Percentiles rank a stretch among this genome's conserved stretches.
Evolutionary conservation across 2,888 invertebrate species (phyloP).

Genomic region (Rhynchonema sp.): DNA sequence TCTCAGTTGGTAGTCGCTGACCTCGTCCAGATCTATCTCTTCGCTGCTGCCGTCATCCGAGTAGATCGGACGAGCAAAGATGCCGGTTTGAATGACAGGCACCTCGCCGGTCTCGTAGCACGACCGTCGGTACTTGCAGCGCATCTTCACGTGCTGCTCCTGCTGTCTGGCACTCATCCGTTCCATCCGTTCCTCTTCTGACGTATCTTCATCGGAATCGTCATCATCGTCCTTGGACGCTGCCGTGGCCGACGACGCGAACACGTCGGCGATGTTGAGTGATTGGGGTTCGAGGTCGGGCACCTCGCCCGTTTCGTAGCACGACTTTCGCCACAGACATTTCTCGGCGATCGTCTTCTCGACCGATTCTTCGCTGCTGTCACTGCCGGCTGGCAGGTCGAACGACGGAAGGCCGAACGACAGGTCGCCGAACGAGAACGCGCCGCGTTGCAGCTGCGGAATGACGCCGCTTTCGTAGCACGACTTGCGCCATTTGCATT

Average conservation of each 20-base stretch:
- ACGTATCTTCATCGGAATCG: no score
- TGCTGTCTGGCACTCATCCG: no score
- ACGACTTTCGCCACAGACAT: conserved; percentile 18
- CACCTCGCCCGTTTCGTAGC: conserved; percentile 15
- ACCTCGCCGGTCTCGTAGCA: conserved; percentile 16
- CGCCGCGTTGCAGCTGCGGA: no score
- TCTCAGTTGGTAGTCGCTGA: not conserved
- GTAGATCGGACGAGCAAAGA: not conserved
- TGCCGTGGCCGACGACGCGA: no score
- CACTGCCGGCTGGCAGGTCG: not conserved
- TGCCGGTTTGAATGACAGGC: not conserved
- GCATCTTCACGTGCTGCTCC: no score
- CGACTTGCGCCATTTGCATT: conserved; percentile 18
- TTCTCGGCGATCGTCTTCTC: conserved; percentile 7
- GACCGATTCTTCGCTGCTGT: no score
- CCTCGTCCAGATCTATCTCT: not conserved
- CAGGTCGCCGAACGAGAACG: no score
- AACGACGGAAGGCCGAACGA: not conserved
- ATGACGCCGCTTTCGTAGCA: conserved; percentile 18
- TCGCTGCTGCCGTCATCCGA: conserved; percentile 6
- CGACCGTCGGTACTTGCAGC: conserved; percentile 18
- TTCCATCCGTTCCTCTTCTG: conserved; percentile 1
- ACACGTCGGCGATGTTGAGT: not conserved
- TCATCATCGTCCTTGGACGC: no score
- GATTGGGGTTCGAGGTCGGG: not conserved